These are phyloP conservation scores for Gnathonemus echidnorhynchus DNA, from an alignment of 2,113 vertebrate genomes.

Conservation along the genomic window DNA sequence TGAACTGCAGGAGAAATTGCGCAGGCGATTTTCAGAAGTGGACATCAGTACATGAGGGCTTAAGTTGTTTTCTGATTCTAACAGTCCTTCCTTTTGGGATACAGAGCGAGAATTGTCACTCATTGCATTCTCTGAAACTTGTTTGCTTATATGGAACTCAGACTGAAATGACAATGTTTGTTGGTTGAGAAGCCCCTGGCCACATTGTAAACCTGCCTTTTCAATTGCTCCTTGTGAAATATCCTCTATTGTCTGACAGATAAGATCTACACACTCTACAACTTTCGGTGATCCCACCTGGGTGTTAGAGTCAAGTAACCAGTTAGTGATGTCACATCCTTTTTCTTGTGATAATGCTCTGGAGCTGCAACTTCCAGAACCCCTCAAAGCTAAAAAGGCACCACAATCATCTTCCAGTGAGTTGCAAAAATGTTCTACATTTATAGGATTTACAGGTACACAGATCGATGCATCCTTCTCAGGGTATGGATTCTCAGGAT, in stretches of 20 bases:
- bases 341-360: neutral
- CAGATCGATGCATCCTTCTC: neutral
- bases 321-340: neutral
- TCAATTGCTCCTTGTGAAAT: neutral
- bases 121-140: neutral
- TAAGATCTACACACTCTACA: neutral
- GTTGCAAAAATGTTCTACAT: neutral
- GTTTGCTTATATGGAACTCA: neutral
- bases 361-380: neutral
- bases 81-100: neutral
- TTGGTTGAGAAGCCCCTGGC: neutral
- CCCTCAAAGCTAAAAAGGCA: neutral
- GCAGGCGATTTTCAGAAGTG: neutral
- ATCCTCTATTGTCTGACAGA: neutral
- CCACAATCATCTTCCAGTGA: neutral
- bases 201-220: conserved; percentile 2
- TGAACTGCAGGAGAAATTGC: neutral
- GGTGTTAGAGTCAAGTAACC: neutral
- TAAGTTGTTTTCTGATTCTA: neutral
- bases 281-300: neutral
- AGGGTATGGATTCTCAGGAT: neutral
- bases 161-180: neutral
- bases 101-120: neutral
- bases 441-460: neutral
- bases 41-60: neutral